Base-by-base conservation (phyloP, 2,797 vertebrate genomes). In the Hydrocynus forskahlii region DNA sequence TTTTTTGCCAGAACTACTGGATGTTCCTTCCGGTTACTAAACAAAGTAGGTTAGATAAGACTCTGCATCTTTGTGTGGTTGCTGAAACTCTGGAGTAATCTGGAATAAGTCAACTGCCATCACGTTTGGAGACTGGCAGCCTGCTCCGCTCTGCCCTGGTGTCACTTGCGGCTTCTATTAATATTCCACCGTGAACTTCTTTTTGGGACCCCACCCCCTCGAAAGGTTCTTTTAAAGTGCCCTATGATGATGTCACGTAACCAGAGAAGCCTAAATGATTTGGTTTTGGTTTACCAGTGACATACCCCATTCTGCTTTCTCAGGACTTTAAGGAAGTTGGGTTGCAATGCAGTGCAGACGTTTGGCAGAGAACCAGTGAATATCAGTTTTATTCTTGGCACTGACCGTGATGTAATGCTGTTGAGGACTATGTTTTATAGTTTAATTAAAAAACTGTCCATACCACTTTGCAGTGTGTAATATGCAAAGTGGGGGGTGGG, bases 161-260 rank as follows among this genome's bases (percentile, higher is more conserved):
- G 87, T 90, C 88, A 66, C 78, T 84, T 85, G 82, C 82, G 74
- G 81, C 81, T 83, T 87, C 91, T 93, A 93, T 93, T 93, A 88
- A 90, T 92, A 90, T 88, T 81, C 75, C 75, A 57, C n/a, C 38
- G 80, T 88, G 87, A 90, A 92, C 90, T 88, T 87, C 84, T 59
- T 75, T 78, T 84, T 84, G 83, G 81, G 88, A 87, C 89, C 87
- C 66, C 76, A 69, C 78, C 83, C 80, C 54, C 71, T 76, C 68
- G 59, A 59, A 78, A 64, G 64, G n/a, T 64, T 85, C 83, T 85
- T 87, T 89, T 90, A 76, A 90, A 91, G 87, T 66, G 86, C 90
- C 81, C 85, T 69, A 54, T 82, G 83, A 67, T 87, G 86, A 84
- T 84, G 85, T 86, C 83, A 88, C 48, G 76, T 66, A 84, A 84